A percentile compares a stretch with the other conserved stretches of the same genome.
Evolutionary conservation across 2,888 invertebrate genomes (phyloP).

Genomic region (Netelia fuscicornis): DNA sequence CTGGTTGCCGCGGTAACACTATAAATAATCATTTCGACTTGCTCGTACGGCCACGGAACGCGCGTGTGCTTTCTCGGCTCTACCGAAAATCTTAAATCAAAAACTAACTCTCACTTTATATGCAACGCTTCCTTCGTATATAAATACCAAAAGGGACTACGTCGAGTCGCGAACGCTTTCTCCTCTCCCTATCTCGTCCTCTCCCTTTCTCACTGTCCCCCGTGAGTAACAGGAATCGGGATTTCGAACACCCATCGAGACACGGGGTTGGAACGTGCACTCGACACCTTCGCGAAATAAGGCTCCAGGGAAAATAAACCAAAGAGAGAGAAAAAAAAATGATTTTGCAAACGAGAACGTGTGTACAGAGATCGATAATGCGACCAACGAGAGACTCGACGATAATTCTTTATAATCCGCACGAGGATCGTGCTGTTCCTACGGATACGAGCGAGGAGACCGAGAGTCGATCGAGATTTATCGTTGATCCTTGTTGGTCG

Average conservation of each 20-base stretch:
- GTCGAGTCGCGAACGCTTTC: background rate
- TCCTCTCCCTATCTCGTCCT: background rate
- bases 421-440: constrained; percentile 40
- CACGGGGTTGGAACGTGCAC: constrained; percentile 58
- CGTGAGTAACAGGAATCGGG: constrained; percentile 55
- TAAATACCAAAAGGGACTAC: constrained; percentile 51
- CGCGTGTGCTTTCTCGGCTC: background rate
- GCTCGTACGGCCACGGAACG: background rate
- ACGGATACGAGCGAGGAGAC: constrained; percentile 27
- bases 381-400: constrained; percentile 57
- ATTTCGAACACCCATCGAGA: constrained; percentile 59
- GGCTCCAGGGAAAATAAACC: constrained; percentile 11
- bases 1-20: constrained; percentile 34
- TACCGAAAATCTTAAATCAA: constrained; percentile 58
- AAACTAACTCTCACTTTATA: constrained; percentile 56
- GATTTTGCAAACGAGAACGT: constrained; percentile 56
- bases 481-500: constrained; percentile 69
- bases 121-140: constrained; percentile 45
- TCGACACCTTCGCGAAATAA: constrained; percentile 54
- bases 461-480: constrained; percentile 70
- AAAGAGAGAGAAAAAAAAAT: constrained; percentile 28
- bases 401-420: constrained; percentile 68
- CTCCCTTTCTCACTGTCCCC: background rate
- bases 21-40: constrained; percentile 69
- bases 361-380: constrained; percentile 60